These are phyloP conservation scores for Cepaea nemoralis DNA, from an alignment of 1,140 invertebrate genomes.

Conservation along the genomic window DNA sequence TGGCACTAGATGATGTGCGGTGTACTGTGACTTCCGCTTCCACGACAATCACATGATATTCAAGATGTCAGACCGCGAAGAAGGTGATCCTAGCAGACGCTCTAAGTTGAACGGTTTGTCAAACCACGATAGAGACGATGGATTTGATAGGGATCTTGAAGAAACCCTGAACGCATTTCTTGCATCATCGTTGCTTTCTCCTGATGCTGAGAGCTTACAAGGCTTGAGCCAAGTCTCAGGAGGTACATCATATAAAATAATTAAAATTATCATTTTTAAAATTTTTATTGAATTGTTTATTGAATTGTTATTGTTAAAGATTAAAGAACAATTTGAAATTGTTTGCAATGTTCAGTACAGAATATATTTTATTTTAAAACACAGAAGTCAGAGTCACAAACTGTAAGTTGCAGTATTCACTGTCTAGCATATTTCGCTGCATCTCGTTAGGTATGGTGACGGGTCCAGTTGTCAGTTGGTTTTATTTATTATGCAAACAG, in stretches of 20 bases:
- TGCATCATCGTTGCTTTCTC: not conserved
- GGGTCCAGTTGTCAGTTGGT: no score
- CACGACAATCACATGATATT: not conserved
- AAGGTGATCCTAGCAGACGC: conserved; percentile 5
- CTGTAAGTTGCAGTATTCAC: no score
- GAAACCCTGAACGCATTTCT: not conserved
- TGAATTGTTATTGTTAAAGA: no score
- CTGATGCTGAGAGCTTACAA: conserved; percentile 14
- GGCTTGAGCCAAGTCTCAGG: conserved; percentile 5
- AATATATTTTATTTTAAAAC: no score
- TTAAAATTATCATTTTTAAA: no score
- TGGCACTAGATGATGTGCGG: not conserved
- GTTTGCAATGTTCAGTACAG: no score
- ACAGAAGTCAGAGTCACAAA: no score
- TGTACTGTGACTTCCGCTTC: not conserved
- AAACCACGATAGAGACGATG: conserved; percentile 18
- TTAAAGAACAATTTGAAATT: no score
- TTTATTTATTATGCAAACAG: no score
- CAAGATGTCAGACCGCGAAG: conserved; percentile 43
- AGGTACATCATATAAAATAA: not conserved
- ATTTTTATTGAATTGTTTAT: no score
- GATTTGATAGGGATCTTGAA: conserved; percentile 14
- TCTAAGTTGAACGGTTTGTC: not conserved
- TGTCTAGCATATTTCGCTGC: no score
- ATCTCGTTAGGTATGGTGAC: no score